These are phyloP conservation scores for Pedicia rivosa DNA, from an alignment of 2,888 invertebrate genomes.

Conservation along the genomic window DNA sequence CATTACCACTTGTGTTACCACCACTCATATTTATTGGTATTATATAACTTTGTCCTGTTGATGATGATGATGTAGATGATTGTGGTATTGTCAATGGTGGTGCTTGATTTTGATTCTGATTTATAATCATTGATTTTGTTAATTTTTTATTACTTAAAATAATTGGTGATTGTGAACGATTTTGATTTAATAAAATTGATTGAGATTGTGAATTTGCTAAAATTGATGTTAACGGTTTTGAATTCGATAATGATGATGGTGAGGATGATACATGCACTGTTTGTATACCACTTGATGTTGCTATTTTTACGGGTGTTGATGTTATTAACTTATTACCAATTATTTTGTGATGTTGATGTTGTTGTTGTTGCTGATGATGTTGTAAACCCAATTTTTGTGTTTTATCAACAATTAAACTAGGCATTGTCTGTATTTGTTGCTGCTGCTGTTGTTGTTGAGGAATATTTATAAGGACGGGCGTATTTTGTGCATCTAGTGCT, in stretches of 20 bases:
- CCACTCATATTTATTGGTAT: conserved; percentile 14
- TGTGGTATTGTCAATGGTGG: conserved; percentile 11
- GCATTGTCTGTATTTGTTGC: conserved; percentile 7
- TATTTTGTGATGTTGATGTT: background rate
- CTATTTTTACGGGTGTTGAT: conserved; percentile 16
- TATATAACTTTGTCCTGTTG: conserved; percentile 16
- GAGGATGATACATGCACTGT: conserved; percentile 26
- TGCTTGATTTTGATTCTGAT: conserved; percentile 11
- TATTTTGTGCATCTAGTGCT: conserved; percentile 10
- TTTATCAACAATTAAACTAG: conserved; percentile 8
- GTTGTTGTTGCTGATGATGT: background rate
- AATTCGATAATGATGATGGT: conserved; percentile 7
- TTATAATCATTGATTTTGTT: conserved; percentile 11
- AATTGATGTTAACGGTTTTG: conserved; percentile 9
- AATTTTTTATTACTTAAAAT: conserved; percentile 10
- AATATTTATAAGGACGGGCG: conserved; percentile 9
- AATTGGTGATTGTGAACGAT: conserved; percentile 10
- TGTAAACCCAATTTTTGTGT: conserved; percentile 9
- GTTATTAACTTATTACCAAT: background rate
- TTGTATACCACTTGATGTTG: conserved; percentile 26
- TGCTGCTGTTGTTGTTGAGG: conserved; percentile 2
- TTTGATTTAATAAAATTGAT: conserved; percentile 10
- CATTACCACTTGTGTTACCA: conserved; percentile 10
- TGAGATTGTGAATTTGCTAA: conserved; percentile 8
- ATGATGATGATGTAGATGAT: conserved; percentile 12